A percentile compares a stretch with the other conserved stretches of the same genome.
phyloP scores from a whole-genome alignment of 2,113 vertebrate genomes.

The Eulacestoma nigropectus region DNA sequence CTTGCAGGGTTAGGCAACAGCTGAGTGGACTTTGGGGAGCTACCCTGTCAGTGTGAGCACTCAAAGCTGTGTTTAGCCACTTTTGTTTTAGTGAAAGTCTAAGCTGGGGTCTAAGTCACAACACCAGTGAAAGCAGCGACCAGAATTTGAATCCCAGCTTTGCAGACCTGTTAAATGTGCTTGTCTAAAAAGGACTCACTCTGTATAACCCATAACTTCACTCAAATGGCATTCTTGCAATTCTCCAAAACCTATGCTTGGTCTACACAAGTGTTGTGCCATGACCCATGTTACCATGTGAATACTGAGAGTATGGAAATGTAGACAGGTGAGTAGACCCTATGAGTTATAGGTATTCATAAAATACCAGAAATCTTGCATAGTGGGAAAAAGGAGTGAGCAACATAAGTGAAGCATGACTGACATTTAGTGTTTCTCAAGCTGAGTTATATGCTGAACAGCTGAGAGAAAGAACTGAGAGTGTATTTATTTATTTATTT shows the following conservation, averaged over 20 bases:
- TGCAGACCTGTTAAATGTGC: not conserved
- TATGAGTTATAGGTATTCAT: not conserved
- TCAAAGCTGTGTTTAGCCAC: not conserved
- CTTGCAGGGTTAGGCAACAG: not conserved
- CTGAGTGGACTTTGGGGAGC: not conserved
- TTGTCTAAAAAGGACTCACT: not conserved
- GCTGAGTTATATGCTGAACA: not conserved
- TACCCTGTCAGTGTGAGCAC: not conserved
- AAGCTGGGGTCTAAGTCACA: not conserved
- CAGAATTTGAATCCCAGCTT: not conserved
- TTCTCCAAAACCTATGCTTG: not conserved
- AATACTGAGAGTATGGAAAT: not conserved
- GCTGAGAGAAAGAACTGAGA: not conserved
- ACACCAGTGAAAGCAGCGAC: not conserved
- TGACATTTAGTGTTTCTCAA: not conserved
- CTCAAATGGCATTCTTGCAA: not conserved
- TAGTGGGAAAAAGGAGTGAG: not conserved
- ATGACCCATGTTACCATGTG: not conserved
- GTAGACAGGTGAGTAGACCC: not conserved
- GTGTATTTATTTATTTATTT: not conserved
- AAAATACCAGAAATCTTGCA: not conserved
- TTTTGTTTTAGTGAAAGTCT: not conserved
- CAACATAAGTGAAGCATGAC: not conserved
- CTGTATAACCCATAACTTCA: not conserved
- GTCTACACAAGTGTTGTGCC: not conserved